Percentiles rank a stretch among this genome's conserved stretches.
These are phyloP conservation scores for Phasia obesa DNA, from an alignment of 2,888 invertebrate species.

Conservation along the genomic window DNA sequence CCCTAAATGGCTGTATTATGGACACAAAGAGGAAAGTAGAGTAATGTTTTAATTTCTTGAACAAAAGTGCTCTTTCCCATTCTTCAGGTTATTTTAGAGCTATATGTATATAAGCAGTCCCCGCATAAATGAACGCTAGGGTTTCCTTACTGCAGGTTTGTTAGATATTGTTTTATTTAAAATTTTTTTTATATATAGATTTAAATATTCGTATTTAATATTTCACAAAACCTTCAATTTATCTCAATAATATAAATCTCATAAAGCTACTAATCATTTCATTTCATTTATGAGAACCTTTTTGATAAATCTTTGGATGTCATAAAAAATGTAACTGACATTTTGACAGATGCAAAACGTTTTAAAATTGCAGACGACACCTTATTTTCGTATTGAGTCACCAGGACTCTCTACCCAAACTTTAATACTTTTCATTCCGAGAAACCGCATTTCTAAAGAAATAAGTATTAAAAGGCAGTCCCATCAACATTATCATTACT, in stretches of 20 bases:
- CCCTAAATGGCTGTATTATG: too few species aligned
- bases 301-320: conserved; percentile 14
- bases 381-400: conserved; percentile 25
- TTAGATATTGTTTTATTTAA: too few species aligned
- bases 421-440: conserved; percentile 7
- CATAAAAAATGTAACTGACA: conserved; percentile 27
- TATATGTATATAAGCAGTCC: too few species aligned
- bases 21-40: too few species aligned
- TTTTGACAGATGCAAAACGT: conserved; percentile 42
- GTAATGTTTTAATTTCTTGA: too few species aligned
- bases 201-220: neutral
- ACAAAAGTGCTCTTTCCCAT: too few species aligned
- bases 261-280: conserved; percentile 4
- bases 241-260: neutral
- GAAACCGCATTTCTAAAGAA: conserved; percentile 28
- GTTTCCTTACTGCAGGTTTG: too few species aligned
- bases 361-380: conserved; percentile 9
- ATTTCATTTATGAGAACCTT: neutral
- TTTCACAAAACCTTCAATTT: neutral
- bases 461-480: conserved; percentile 25
- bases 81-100: too few species aligned
- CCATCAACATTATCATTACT: conserved; percentile 56
- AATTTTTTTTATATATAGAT: too few species aligned
- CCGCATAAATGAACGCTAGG: too few species aligned
- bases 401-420: neutral